Conservation (phyloP, 2,797 vertebrate genomes). For the Antrozous pallidus region DNA sequence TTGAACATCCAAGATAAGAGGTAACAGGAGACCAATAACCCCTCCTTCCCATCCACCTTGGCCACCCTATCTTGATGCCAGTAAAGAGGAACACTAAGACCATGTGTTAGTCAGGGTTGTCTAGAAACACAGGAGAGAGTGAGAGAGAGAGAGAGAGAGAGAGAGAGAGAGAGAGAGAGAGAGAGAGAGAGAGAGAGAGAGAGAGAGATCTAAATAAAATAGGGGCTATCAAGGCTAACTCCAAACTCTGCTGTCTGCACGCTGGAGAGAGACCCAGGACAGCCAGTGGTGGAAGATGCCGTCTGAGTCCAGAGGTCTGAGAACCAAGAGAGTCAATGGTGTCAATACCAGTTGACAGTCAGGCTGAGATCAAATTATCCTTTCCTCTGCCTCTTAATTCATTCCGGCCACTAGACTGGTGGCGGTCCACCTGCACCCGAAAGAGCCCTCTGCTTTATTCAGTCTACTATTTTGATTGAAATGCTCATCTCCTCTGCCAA, state of each 20-base stretch:
- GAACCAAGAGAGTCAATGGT: not conserved
- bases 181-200: not conserved
- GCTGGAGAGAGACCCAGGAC: not conserved
- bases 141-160: too few species aligned
- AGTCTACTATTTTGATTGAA: not conserved
- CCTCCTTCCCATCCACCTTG: not conserved
- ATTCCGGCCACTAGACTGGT: too few species aligned
- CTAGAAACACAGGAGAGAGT: not conserved
- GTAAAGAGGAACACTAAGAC: not conserved
- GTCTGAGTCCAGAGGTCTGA: not conserved
- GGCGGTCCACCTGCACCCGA: fast-evolving
- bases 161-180: not conserved
- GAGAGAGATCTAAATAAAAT: not conserved
- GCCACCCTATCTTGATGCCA: not conserved
- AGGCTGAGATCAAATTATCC: not conserved
- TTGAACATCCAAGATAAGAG: not conserved
- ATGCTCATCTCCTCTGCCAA: not conserved
- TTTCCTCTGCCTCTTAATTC: not conserved
- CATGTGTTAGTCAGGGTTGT: not conserved
- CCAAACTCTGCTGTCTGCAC: not conserved
- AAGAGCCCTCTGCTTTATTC: not conserved
- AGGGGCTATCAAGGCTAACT: not conserved
- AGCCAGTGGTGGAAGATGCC: not conserved
- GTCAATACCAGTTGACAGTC: too few species aligned
- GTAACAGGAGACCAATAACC: not conserved